Evolutionary conservation across 1,140 invertebrate genomes (phyloP).

Genomic region (Eupristina koningsbergeri): DNA sequence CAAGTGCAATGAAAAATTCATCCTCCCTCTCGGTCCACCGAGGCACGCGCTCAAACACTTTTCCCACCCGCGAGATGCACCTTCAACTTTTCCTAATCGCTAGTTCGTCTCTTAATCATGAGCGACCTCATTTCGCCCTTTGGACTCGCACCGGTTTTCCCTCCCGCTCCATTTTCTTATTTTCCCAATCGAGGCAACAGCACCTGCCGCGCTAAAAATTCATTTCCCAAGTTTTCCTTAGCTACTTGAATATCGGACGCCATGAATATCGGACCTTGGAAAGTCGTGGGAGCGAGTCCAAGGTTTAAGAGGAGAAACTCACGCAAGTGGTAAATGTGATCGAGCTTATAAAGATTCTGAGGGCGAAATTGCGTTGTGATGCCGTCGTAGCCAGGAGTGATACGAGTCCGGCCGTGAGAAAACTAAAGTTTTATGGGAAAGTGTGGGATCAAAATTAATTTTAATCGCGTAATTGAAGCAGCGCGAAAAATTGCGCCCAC

Average conservation of each 20-base stretch:
- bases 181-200: too few relatives aligned
- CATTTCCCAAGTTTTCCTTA: slow-evolving; percentile 53
- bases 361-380: background rate
- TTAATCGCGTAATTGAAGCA: slow-evolving; percentile 31
- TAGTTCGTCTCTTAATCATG: slow-evolving; percentile 4
- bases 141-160: too few relatives aligned
- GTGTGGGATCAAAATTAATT: background rate
- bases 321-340: slow-evolving; percentile 19
- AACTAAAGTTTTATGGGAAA: slow-evolving; percentile 7
- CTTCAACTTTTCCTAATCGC: background rate
- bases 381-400: background rate
- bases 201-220: slow-evolving; percentile 43
- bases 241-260: background rate
- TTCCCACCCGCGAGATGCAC: too few relatives aligned
- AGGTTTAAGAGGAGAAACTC: slow-evolving; percentile 15
- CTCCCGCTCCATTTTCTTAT: too few relatives aligned
- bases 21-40: background rate
- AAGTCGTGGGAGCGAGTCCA: slow-evolving; percentile 5
- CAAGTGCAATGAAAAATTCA: too few relatives aligned
- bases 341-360: slow-evolving; percentile 2
- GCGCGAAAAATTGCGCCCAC: slow-evolving; percentile 23
- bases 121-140: background rate
- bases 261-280: background rate
- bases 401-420: background rate
- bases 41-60: background rate